Evolutionary conservation across 1,140 invertebrate species (phyloP).

Genomic region (Caenorhabditis briggsae): DNA sequence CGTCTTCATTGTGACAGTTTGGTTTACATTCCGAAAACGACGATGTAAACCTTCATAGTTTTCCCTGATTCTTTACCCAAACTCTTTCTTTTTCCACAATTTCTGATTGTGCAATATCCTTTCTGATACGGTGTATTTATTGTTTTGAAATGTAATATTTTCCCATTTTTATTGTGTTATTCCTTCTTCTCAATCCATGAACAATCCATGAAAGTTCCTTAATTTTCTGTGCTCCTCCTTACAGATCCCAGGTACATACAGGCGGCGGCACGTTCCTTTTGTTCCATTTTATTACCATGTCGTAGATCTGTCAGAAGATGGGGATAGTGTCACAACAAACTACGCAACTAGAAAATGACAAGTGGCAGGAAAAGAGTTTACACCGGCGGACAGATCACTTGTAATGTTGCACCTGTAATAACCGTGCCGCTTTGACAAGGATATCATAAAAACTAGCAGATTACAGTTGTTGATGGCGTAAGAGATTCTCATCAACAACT

Average conservation of each 20-base stretch:
- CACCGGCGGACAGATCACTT: neutral
- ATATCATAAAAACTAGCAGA: neutral
- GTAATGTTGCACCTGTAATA: slow-evolving; percentile 38
- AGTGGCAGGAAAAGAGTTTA: slow-evolving; percentile 6
- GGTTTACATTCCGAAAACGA: slow-evolving; percentile 46
- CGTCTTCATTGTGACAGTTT: slow-evolving; percentile 38
- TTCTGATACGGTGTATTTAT: slow-evolving; percentile 52
- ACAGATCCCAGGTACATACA: neutral
- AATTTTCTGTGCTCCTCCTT: neutral
- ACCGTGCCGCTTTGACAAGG: slow-evolving; percentile 8
- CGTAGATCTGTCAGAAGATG: slow-evolving; percentile 7
- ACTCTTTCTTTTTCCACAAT: neutral
- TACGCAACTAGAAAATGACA: slow-evolving; percentile 18
- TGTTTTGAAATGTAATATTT: slow-evolving; percentile 12
- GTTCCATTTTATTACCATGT: slow-evolving; percentile 11
- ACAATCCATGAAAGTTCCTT: neutral
- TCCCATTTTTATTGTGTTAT: too few relatives aligned
- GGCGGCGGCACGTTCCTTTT: slow-evolving; percentile 17
- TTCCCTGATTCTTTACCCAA: neutral
- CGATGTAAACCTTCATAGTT: slow-evolving; percentile 34
- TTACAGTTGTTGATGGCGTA: slow-evolving; percentile 47
- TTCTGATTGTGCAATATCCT: slow-evolving; percentile 40
- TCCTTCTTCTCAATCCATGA: neutral
- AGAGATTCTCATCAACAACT: slow-evolving; percentile 50
- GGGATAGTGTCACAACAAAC: slow-evolving; percentile 19